Evolutionary conservation across 2,113 vertebrate genomes (phyloP).

Genomic region (Ctenodactylus gundi): DNA sequence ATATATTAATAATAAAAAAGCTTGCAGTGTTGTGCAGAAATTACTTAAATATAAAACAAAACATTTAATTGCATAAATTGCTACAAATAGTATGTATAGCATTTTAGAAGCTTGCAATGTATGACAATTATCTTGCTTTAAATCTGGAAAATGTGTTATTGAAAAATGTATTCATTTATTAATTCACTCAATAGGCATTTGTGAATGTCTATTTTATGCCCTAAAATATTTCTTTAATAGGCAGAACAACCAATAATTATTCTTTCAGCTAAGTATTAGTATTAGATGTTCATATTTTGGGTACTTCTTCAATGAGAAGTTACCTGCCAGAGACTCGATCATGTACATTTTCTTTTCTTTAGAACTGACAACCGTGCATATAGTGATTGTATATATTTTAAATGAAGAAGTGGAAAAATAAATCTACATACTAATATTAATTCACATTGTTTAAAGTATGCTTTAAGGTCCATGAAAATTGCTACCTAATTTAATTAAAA

Average conservation of each 20-base stretch:
- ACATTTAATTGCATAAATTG: not conserved
- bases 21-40: not conserved
- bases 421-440: not conserved
- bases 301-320: not conserved
- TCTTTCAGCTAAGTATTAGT: not conserved
- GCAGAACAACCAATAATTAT: not conserved
- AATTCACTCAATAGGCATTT: not conserved
- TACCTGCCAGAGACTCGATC: not conserved
- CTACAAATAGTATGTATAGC: not conserved
- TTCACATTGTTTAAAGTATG: not conserved
- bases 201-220: not conserved
- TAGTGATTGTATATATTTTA: not conserved
- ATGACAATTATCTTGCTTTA: not conserved
- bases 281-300: not conserved
- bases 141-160: not conserved
- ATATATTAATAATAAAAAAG: not conserved
- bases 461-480: not conserved
- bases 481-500: not conserved
- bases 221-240: not conserved
- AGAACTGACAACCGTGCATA: not conserved
- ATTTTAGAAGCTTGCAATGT: not conserved
- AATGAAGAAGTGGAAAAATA: slow-evolving; percentile 16
- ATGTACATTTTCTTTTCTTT: not conserved
- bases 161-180: not conserved
- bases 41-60: not conserved